A percentile compares a stretch with the other conserved stretches of the same genome.
Evolutionary conservation across 2,113 vertebrate genomes (phyloP).

Genomic region (Eira barbara): DNA sequence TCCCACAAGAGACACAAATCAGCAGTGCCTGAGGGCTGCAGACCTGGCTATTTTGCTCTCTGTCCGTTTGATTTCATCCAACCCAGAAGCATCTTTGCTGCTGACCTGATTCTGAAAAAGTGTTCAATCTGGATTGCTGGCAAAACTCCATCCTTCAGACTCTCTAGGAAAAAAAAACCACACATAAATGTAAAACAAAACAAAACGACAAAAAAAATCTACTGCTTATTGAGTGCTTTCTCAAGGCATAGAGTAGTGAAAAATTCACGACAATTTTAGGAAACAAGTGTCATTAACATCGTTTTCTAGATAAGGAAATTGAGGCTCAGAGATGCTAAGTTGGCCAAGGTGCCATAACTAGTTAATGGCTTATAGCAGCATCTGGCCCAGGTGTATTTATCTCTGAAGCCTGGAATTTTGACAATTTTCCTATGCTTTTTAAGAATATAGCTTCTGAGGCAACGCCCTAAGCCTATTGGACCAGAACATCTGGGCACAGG

Average conservation of each 20-base stretch:
- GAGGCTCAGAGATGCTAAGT: background rate
- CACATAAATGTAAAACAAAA: background rate
- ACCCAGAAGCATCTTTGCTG: background rate
- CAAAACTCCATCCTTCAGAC: background rate
- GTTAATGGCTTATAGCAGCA: background rate
- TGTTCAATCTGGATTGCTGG: background rate
- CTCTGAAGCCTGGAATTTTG: background rate
- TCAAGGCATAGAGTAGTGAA: background rate
- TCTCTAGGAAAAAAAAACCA: constrained; percentile 14
- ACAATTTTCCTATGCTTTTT: background rate
- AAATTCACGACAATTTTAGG: background rate
- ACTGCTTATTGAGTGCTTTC: background rate
- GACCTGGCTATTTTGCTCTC: background rate
- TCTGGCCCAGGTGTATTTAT: background rate
- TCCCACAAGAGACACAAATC: background rate
- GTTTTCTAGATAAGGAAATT: background rate
- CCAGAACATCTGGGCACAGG: background rate
- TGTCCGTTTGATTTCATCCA: background rate
- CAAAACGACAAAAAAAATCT: too few species aligned
- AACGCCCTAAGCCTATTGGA: background rate
- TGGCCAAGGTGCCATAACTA: background rate
- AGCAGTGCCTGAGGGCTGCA: background rate
- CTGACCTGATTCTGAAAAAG: constrained; percentile 40
- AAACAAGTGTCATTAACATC: background rate
- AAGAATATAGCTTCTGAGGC: background rate